phyloP scores from a whole-genome alignment of 30 jellyfish, hydroid and myxozoan species.

The Cassiopea andromeda region DNA sequence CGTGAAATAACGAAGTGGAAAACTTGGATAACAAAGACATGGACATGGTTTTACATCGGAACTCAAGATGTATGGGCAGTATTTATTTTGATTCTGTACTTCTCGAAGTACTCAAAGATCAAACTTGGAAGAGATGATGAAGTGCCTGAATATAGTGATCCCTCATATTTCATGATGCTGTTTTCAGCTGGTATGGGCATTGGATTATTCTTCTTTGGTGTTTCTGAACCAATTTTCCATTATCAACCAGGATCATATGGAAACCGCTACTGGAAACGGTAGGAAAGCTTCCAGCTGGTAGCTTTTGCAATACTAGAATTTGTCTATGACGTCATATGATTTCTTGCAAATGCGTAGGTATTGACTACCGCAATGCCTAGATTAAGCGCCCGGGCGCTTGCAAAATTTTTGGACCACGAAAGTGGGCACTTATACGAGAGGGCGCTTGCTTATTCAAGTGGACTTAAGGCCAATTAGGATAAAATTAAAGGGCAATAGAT shows the following conservation, averaged over 20 bases:
- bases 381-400: too few relatives aligned
- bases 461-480: too few relatives aligned
- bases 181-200: constrained; percentile 95
- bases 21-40: constrained; percentile 80
- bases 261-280: constrained; percentile 92
- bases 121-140: constrained; percentile 89
- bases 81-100: constrained; percentile 75
- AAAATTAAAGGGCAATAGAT: too few relatives aligned
- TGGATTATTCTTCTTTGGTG: constrained; percentile 95
- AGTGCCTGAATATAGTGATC: constrained; percentile 88
- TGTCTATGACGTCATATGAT: too few relatives aligned
- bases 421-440: too few relatives aligned
- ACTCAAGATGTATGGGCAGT: constrained; percentile 96
- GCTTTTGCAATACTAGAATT: background rate
- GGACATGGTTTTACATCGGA: constrained; percentile 98
- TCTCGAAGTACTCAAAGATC: constrained; percentile 81
- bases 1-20: constrained; percentile 62
- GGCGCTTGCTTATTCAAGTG: too few relatives aligned
- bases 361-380: too few relatives aligned
- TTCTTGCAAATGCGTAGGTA: too few relatives aligned
- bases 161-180: constrained; percentile 88
- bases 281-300: background rate
- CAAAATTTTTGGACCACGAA: too few relatives aligned
- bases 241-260: constrained; percentile 77
- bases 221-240: constrained; percentile 93